phyloP scores from a whole-genome alignment of 2,113 vertebrate species.

The Planiliza haematocheilus region DNA sequence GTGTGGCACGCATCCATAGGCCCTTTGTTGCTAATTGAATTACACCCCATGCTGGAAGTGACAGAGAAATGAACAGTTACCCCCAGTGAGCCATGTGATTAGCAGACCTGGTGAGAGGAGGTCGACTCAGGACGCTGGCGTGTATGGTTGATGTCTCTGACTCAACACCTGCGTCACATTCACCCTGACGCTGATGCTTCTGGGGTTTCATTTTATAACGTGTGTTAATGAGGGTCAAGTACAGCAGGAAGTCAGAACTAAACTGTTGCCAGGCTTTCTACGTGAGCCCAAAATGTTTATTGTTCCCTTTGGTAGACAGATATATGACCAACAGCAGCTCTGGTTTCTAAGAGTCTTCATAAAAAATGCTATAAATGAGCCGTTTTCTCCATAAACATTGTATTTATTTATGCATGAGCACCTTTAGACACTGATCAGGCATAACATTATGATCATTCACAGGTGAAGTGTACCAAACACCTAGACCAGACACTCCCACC shows the following conservation, averaged over 20 bases:
- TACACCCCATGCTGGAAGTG: slow-evolving; percentile 68
- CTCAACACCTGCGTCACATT: slow-evolving; percentile 16
- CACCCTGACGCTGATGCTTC: slow-evolving; percentile 17
- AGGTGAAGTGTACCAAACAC: too few relatives aligned
- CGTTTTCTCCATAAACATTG: slow-evolving; percentile 8
- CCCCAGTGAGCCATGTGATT: slow-evolving; percentile 62
- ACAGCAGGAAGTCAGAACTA: slow-evolving; percentile 1
- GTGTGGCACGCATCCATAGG: slow-evolving; percentile 65
- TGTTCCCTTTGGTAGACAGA: background rate
- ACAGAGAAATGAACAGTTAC: slow-evolving; percentile 65
- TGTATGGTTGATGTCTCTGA: slow-evolving; percentile 12
- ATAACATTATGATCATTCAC: too few relatives aligned
- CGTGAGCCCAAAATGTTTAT: slow-evolving; percentile 18
- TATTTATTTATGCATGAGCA: slow-evolving; percentile 13
- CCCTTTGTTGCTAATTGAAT: slow-evolving; percentile 74
- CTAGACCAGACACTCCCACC: too few relatives aligned
- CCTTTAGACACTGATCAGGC: background rate
- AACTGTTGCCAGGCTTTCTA: background rate
- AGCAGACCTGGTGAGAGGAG: slow-evolving; percentile 38
- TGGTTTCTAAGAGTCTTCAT: slow-evolving; percentile 36
- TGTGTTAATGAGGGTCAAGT: slow-evolving; percentile 54
- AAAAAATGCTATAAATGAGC: slow-evolving; percentile 28
- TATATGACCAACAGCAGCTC: slow-evolving; percentile 39
- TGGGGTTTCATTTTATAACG: slow-evolving; percentile 47
- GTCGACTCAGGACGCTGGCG: slow-evolving; percentile 35